These are phyloP conservation scores for Nomia melanderi DNA, from an alignment of 1,140 invertebrate species.

Conservation along the genomic window DNA sequence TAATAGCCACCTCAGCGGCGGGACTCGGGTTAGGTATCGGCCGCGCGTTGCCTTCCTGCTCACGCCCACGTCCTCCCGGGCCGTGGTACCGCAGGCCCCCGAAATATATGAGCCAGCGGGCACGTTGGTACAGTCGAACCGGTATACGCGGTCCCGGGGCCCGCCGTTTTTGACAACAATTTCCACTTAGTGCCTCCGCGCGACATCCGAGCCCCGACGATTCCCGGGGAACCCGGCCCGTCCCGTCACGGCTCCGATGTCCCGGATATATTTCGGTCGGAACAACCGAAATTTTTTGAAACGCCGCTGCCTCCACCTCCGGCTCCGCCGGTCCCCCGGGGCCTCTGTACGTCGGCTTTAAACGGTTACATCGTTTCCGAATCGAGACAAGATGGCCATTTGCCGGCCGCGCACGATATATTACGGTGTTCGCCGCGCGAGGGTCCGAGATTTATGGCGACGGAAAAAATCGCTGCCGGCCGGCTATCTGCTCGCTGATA, in stretches of 20 bases:
- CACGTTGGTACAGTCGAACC: constrained; percentile 52
- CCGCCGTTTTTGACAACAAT: constrained; percentile 79
- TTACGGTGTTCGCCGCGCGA: neutral
- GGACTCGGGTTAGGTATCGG: constrained; percentile 7
- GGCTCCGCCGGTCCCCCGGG: too few relatives aligned
- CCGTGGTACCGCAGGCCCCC: constrained; percentile 48
- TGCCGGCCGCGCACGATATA: constrained; percentile 27
- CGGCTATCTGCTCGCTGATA: constrained; percentile 31
- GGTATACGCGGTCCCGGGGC: constrained; percentile 50
- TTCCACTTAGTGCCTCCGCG: constrained; percentile 79
- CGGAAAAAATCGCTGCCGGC: constrained; percentile 10
- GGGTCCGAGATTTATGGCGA: constrained; percentile 26
- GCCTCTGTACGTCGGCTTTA: constrained; percentile 26
- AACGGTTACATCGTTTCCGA: constrained; percentile 44
- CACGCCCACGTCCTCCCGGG: constrained; percentile 58
- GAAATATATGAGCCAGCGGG: constrained; percentile 61
- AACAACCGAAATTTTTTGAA: constrained; percentile 48
- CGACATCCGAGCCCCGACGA: constrained; percentile 68
- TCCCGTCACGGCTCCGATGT: constrained; percentile 37
- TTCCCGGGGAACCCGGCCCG: constrained; percentile 20
- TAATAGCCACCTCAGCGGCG: constrained; percentile 24
- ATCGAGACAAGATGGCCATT: constrained; percentile 46
- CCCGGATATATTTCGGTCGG: constrained; percentile 47
- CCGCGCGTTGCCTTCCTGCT: constrained; percentile 31
- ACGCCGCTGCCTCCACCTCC: neutral